These are phyloP conservation scores for Hippocampus barbouri DNA, from an alignment of 2,113 vertebrate species.

Conservation along the genomic window DNA sequence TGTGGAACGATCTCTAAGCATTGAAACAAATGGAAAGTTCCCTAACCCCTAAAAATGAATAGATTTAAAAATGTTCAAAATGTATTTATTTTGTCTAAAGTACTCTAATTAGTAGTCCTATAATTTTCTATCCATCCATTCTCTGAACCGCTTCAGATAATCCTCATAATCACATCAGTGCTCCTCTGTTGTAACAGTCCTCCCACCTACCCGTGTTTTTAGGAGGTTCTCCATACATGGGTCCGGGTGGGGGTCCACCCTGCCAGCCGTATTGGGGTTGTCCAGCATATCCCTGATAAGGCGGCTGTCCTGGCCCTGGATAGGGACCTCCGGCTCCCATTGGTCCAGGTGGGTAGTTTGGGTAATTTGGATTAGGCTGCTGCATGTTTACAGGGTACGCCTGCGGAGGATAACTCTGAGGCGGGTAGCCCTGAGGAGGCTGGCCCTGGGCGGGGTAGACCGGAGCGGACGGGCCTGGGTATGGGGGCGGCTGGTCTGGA, in stretches of 20 bases:
- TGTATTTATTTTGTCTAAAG: too few relatives aligned
- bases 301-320: constrained; percentile 62
- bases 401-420: constrained; percentile 69
- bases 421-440: constrained; percentile 56
- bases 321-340: constrained; percentile 75
- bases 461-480: constrained; percentile 79
- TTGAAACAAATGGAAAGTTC: too few relatives aligned
- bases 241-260: constrained; percentile 78
- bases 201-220: constrained; percentile 87
- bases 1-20: too few relatives aligned
- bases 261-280: constrained; percentile 85
- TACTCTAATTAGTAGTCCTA: too few relatives aligned
- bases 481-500: constrained; percentile 86
- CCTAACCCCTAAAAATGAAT: too few relatives aligned
- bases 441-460: constrained; percentile 76
- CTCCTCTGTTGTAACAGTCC: not conserved
- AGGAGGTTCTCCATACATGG: constrained; percentile 80
- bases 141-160: not conserved
- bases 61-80: too few relatives aligned
- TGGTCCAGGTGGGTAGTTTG: constrained; percentile 72
- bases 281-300: constrained; percentile 68
- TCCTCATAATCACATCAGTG: not conserved
- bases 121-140: too few relatives aligned
- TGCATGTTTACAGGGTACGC: constrained; percentile 66
- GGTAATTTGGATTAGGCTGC: constrained; percentile 70